Conservation (phyloP, 2,113 vertebrate species). For the Phoxinus phoxinus region DNA sequence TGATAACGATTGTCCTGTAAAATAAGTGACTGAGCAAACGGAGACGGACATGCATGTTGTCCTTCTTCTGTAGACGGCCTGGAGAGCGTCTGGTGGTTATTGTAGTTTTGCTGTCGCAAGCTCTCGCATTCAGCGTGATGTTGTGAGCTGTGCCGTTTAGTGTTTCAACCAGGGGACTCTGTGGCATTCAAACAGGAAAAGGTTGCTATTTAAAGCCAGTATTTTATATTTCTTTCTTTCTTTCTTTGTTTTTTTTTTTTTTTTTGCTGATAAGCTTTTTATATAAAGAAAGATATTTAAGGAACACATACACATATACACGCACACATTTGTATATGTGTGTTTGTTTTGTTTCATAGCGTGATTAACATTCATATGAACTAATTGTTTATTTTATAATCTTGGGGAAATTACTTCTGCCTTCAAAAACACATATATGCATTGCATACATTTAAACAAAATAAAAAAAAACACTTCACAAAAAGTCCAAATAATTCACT, state of each 20-base stretch:
- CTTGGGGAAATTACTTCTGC: neutral
- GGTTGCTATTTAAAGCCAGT: constrained; percentile 98
- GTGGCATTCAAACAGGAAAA: constrained; percentile 99
- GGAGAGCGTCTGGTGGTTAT: constrained; percentile 42
- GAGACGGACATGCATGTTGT: constrained; percentile 43
- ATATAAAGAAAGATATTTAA: constrained; percentile 19
- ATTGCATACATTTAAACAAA: constrained; percentile 30
- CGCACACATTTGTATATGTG: neutral
- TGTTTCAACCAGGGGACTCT: constrained; percentile 98
- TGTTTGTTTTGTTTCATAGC: constrained; percentile 16
- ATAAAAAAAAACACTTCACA: constrained; percentile 15
- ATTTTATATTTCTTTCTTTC: constrained; percentile 82
- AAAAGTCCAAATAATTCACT: constrained; percentile 9
- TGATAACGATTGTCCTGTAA: constrained; percentile 66
- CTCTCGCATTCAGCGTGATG: constrained; percentile 84
- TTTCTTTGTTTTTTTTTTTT: constrained; percentile 78
- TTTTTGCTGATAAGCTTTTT: constrained; percentile 75
- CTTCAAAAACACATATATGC: constrained; percentile 4
- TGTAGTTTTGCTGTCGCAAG: constrained; percentile 63
- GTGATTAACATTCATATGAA: neutral
- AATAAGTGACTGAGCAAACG: constrained; percentile 48
- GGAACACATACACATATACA: neutral
- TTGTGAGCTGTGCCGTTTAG: constrained; percentile 97
- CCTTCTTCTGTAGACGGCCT: constrained; percentile 55
- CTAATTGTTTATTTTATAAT: neutral